Evolutionary conservation across 1,140 invertebrate species (phyloP).

Genomic region (Muscidifurax raptorellus): DNA sequence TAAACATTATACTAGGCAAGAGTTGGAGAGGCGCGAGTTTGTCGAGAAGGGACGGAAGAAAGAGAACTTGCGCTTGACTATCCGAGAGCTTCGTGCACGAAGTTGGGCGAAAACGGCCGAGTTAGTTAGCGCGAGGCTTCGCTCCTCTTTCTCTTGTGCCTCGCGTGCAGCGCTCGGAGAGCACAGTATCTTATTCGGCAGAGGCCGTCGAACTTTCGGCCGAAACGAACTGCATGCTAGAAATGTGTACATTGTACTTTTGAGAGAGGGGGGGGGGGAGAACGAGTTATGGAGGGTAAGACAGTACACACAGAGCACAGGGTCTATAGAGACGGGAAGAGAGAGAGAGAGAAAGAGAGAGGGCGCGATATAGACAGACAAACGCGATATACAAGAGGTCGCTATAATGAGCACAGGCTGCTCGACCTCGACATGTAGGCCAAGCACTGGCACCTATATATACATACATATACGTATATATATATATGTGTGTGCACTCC

Average conservation of each 20-base stretch:
- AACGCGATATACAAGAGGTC: conserved; percentile 64
- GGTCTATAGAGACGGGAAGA: background rate
- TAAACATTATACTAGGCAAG: background rate
- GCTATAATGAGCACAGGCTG: conserved; percentile 65
- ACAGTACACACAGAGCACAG: background rate
- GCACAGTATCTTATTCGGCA: background rate
- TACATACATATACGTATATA: conserved; percentile 55
- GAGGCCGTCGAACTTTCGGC: conserved; percentile 19
- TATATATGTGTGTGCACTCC: conserved; percentile 35
- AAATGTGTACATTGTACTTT: conserved; percentile 64
- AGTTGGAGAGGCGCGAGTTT: background rate
- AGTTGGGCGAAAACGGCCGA: background rate
- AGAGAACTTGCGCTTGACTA: no score
- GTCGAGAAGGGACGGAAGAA: background rate
- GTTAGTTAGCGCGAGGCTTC: background rate
- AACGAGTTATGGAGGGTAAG: background rate
- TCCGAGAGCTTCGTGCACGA: background rate
- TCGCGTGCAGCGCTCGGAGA: background rate
- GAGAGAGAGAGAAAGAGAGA: background rate
- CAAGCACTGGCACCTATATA: conserved; percentile 59
- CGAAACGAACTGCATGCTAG: conserved; percentile 55
- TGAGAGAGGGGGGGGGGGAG: conserved; percentile 12
- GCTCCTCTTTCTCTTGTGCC: background rate
- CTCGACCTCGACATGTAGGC: conserved; percentile 69
- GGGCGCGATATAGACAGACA: conserved; percentile 57